phyloP scores from a whole-genome alignment of 2,888 invertebrate species.

The Tyria jacobaeae region DNA sequence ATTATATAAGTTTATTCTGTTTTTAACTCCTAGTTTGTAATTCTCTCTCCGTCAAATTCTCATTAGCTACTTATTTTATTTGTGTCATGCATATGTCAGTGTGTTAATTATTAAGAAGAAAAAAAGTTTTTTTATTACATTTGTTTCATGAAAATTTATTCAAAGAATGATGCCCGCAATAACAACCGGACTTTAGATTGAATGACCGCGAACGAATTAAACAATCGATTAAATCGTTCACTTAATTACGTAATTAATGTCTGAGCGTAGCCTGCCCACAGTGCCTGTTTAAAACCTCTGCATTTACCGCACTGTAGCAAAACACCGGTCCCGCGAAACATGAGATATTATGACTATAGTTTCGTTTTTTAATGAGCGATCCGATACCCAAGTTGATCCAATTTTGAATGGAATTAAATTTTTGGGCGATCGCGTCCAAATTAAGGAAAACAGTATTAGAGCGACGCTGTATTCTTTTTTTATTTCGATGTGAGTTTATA shows the following conservation, averaged over 20 bases:
- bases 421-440: neutral
- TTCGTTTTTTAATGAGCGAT: constrained; percentile 42
- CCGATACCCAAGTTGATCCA: constrained; percentile 22
- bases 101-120: neutral
- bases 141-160: constrained; percentile 12
- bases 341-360: constrained; percentile 43
- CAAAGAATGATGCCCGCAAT: constrained; percentile 38
- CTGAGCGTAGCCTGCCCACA: constrained; percentile 55
- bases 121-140: neutral
- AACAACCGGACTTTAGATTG: constrained; percentile 60
- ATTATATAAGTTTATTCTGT: no score
- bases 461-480: neutral
- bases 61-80: no score
- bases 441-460: neutral
- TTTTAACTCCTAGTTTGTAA: no score
- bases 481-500: no score
- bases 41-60: no score
- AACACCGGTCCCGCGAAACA: constrained; percentile 43
- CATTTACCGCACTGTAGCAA: constrained; percentile 45
- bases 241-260: constrained; percentile 80
- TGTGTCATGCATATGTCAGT: no score
- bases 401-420: constrained; percentile 17
- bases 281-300: constrained; percentile 53
- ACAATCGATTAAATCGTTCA: constrained; percentile 76
- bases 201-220: constrained; percentile 71